Evolutionary conservation across 2,113 vertebrate genomes (phyloP).

Genomic region (Gnathonemus longibarbis): DNA sequence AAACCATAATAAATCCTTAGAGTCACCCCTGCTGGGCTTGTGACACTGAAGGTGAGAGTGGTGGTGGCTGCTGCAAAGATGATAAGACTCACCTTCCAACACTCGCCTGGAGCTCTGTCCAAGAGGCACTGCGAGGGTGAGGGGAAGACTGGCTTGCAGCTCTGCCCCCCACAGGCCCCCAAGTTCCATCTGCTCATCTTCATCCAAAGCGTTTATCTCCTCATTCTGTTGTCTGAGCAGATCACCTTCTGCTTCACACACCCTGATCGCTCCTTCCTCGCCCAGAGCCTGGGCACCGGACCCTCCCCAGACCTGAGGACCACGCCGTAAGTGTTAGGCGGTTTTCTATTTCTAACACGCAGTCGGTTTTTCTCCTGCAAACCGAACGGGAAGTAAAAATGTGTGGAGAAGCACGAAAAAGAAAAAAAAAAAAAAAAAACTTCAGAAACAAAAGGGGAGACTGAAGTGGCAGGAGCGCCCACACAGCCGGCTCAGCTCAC

Average conservation of each 20-base stretch:
- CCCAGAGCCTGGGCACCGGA: constrained; percentile 33
- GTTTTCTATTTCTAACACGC: not conserved
- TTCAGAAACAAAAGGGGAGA: not conserved
- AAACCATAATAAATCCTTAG: not conserved
- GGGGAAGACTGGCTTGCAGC: not conserved
- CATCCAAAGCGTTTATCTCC: not conserved
- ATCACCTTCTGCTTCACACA: constrained; percentile 37
- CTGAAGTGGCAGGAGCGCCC: not conserved
- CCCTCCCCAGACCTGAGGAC: constrained; percentile 44
- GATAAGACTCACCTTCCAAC: constrained; percentile 17
- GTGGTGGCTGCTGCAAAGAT: not conserved
- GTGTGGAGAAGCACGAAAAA: not conserved
- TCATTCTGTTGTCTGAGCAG: not conserved
- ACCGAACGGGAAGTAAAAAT: not conserved
- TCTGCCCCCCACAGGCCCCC: not conserved
- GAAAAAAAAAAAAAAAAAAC: not conserved
- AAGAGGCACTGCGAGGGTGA: not conserved
- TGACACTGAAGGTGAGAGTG: not conserved
- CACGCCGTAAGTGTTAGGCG: not conserved
- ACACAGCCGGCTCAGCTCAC: constrained; percentile 13
- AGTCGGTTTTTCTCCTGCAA: not conserved
- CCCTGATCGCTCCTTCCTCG: constrained; percentile 54
- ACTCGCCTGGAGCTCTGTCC: not conserved
- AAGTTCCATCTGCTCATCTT: not conserved
- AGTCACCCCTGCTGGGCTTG: not conserved